Evolutionary conservation across 2,888 invertebrate genomes (phyloP).

Genomic region (Axea sp.): DNA sequence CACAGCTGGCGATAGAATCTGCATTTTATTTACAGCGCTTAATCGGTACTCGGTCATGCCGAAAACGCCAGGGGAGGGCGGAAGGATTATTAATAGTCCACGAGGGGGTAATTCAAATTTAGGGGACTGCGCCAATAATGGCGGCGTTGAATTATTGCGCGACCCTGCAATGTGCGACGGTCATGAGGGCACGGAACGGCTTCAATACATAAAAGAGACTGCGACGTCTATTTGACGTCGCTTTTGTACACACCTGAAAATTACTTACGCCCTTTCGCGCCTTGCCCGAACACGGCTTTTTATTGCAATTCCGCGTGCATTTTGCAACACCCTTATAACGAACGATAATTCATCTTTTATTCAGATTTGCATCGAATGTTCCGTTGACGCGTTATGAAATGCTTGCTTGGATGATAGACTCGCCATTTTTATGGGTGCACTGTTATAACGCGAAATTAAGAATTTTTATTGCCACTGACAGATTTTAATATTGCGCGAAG

Average conservation of each 20-base stretch:
- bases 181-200: constrained; percentile 29
- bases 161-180: constrained; percentile 50
- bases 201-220: constrained; percentile 37
- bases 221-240: constrained; percentile 33
- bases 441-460: constrained; percentile 14
- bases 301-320: constrained; percentile 1
- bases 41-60: constrained; percentile 59
- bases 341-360: constrained; percentile 29
- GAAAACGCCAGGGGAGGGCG: constrained; percentile 48
- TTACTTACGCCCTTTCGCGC: constrained; percentile 5
- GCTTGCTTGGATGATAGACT: constrained; percentile 7
- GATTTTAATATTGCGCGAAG: constrained; percentile 12
- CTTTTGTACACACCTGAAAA: constrained; percentile 33
- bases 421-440: constrained; percentile 5
- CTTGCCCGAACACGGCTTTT: constrained; percentile 7
- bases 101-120: constrained; percentile 66
- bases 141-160: constrained; percentile 65
- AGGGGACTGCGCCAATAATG: constrained; percentile 68
- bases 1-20: constrained; percentile 55
- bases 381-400: constrained; percentile 32
- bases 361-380: constrained; percentile 22
- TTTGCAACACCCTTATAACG: not conserved
- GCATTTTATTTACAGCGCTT: constrained; percentile 62
- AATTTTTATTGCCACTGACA: constrained; percentile 9
- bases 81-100: constrained; percentile 66